Base-by-base conservation (phyloP, 2,888 invertebrate species). In the Phasia obesa region DNA sequence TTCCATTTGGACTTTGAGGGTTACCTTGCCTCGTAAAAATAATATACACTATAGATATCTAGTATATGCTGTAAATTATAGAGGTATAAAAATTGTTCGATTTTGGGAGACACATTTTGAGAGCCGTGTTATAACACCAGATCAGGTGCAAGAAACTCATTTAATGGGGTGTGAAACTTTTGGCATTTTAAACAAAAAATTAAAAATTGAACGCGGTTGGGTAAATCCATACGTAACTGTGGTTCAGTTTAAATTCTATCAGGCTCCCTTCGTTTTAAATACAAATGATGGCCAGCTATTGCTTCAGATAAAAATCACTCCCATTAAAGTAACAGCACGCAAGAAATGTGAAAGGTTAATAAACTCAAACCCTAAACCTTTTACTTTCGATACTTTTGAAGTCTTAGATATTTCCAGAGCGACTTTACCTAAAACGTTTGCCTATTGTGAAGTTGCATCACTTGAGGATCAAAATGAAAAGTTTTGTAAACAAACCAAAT, bases 71-170 rank as follows among this genome's bases (percentile, higher is more conserved):
- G 80, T 85, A 19, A 78, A 84, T 27, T 23, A 4, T 17, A 42
- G 31, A 42, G 82, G 62, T 7, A 42, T 5, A 19, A 70, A 38
- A 64, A 53, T 62, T 65, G 93, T 97, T 25, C 93, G 95, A 13
- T 93, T 93, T 85, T 97, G 97, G 97, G 97, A 98, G 91, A 95
- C 96, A 0, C 94, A 95, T 88, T 90, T 95, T 79, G 91, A 92
- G 55, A 94, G 97, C 23, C 92, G 97, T 81, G 90, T 82, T 0
- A 85, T 88, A 89, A 91, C 87, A 79, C 89, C 91, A 35, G 89
- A 90, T 67, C 90, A 87, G 86, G 86, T 84, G 0, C 21, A 84
- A 11, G 83, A 77, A 2, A 86, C 59, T n/a, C 21, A 87, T 13
- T 84, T 84, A 6, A 91, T 91, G 4, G 53, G 60, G 19, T 90